A percentile compares a stretch with the other conserved stretches of the same genome.
Conservation (phyloP, 1,140 invertebrate genomes). For the Leptoteleia sp. region DNA sequence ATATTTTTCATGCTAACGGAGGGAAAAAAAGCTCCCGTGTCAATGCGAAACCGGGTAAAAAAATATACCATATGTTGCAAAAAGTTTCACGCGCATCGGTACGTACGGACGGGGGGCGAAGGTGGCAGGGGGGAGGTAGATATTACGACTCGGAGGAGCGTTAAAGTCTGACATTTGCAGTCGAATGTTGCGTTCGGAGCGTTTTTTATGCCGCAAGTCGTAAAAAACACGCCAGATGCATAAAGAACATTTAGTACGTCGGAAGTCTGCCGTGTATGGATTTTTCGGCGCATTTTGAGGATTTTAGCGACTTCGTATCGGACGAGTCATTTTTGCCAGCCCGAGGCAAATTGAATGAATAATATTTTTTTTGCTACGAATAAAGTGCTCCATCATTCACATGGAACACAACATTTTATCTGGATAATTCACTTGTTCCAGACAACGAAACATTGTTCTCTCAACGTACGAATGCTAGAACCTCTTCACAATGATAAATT, state of each 20-base stretch:
- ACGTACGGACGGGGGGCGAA: too few relatives aligned
- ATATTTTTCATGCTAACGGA: conserved; percentile 22
- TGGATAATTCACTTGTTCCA: too few relatives aligned
- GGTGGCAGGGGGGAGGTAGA: not conserved
- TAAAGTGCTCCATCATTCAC: too few relatives aligned
- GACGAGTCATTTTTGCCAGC: not conserved
- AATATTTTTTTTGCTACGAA: not conserved
- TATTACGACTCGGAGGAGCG: conserved; percentile 14
- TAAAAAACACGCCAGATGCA: conserved; percentile 2
- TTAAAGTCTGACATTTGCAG: conserved; percentile 30
- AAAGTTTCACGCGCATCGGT: conserved; percentile 23
- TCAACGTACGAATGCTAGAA: too few relatives aligned
- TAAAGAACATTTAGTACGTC: not conserved
- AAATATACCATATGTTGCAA: conserved; percentile 7
- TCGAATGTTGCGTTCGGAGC: conserved; percentile 12
- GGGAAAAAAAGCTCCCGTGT: conserved; percentile 16
- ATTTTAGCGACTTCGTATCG: not conserved
- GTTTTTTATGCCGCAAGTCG: conserved; percentile 10
- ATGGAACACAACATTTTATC: too few relatives aligned
- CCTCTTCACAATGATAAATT: too few relatives aligned
- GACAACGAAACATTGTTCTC: too few relatives aligned
- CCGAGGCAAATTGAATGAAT: not conserved
- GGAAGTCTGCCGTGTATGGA: not conserved
- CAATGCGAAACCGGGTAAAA: conserved; percentile 18
- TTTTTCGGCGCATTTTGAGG: conserved; percentile 1